Evolutionary conservation across 2,113 vertebrate species (phyloP).

Genomic region (Cathartes aura): DNA sequence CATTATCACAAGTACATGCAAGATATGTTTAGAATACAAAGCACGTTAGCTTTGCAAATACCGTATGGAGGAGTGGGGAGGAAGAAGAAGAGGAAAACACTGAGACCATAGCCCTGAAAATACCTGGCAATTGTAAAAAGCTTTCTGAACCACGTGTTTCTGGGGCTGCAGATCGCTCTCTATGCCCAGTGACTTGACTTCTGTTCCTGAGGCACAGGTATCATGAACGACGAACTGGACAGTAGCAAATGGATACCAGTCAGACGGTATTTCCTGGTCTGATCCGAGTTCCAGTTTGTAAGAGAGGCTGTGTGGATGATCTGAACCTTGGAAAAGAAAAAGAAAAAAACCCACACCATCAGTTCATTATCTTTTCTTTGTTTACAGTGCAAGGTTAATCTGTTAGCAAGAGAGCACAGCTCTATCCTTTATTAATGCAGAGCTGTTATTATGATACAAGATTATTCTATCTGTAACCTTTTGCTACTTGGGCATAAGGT

Average conservation of each 20-base stretch:
- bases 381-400: background rate
- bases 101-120: background rate
- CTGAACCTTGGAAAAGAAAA: conserved; percentile 77
- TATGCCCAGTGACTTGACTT: conserved; percentile 87
- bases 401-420: background rate
- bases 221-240: conserved; percentile 88
- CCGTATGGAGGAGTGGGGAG: background rate
- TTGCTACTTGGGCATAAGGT: background rate
- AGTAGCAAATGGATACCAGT: conserved; percentile 92
- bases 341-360: background rate
- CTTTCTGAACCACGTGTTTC: conserved; percentile 86
- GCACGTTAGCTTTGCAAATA: background rate
- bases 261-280: conserved; percentile 92
- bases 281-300: conserved; percentile 96
- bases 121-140: conserved; percentile 92
- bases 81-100: background rate
- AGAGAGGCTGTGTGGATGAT: conserved; percentile 92
- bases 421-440: background rate
- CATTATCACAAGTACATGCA: background rate
- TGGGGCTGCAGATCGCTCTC: conserved; percentile 92
- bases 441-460: background rate
- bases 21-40: background rate
- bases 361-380: background rate
- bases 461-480: background rate
- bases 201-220: conserved; percentile 84